These are phyloP conservation scores for Peromyscus attwateri DNA, from an alignment of 2,797 vertebrate genomes.

Conservation along the genomic window DNA sequence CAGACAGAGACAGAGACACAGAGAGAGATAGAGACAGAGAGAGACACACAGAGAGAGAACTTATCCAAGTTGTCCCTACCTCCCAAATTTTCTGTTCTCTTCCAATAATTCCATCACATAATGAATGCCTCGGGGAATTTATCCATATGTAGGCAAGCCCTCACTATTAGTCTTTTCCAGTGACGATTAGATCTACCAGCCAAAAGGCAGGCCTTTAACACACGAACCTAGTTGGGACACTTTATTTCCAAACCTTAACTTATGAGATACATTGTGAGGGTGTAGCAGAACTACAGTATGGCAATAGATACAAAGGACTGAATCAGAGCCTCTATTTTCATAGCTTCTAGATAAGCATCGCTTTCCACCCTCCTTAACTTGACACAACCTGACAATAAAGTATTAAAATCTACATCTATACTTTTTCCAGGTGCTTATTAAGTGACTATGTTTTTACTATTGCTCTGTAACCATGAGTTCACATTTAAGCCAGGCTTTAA, in stretches of 20 bases:
- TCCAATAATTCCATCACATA: neutral
- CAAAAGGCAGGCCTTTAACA: neutral
- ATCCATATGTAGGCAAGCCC: no score
- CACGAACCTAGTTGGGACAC: neutral
- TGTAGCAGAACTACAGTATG: neutral
- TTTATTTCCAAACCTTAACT: neutral
- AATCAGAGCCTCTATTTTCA: neutral
- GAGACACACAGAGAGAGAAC: neutral
- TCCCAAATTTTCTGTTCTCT: neutral
- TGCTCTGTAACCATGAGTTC: neutral
- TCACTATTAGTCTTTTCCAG: neutral
- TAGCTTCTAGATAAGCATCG: neutral
- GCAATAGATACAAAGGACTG: no score
- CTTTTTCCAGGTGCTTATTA: neutral
- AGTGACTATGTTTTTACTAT: neutral
- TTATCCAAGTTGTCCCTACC: neutral
- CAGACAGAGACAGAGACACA: neutral
- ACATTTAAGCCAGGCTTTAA: neutral
- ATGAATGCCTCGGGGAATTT: neutral
- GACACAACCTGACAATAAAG: neutral
- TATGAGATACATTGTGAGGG: neutral
- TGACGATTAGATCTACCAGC: neutral
- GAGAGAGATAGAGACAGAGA: no score
- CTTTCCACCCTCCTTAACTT: neutral
- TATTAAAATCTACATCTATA: neutral